Conservation (phyloP, 1,140 invertebrate species). For the Galleria mellonella region DNA sequence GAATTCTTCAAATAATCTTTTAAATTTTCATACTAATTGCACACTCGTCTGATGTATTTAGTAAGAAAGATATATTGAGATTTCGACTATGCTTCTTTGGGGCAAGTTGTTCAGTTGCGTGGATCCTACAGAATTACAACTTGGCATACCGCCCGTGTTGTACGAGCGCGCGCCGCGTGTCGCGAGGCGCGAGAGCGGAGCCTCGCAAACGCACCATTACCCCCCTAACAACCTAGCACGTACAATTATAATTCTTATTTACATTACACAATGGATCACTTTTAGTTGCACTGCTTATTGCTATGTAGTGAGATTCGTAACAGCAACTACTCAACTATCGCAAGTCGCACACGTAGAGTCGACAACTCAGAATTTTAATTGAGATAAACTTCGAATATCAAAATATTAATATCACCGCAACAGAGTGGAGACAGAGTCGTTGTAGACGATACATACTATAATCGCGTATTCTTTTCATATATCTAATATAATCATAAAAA, state of each 20-base stretch:
- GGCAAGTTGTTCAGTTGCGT: too few species aligned
- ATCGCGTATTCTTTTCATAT: conserved; percentile 5
- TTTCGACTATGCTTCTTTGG: too few species aligned
- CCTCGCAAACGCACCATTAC: conserved; percentile 11
- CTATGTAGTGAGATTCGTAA: conserved; percentile 23
- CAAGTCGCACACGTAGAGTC: too few species aligned
- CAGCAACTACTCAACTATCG: conserved; percentile 3
- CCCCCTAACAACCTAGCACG: conserved; percentile 17
- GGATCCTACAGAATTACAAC: too few species aligned
- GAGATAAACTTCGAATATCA: conserved; percentile 60
- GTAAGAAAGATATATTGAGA: too few species aligned
- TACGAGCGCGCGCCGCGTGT: not conserved
- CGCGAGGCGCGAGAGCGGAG: conserved; percentile 3
- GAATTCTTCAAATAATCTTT: too few species aligned
- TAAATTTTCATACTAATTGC: too few species aligned
- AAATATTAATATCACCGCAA: conserved; percentile 43
- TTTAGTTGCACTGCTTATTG: conserved; percentile 39
- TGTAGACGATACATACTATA: conserved; percentile 18
- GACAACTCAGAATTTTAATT: too few species aligned
- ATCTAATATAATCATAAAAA: conserved; percentile 20
- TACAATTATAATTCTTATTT: conserved; percentile 8
- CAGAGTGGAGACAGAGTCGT: conserved; percentile 39
- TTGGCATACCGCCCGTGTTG: too few species aligned
- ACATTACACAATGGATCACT: conserved; percentile 27
- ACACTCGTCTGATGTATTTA: too few species aligned